A percentile compares a stretch with the other conserved stretches of the same genome.
These are phyloP conservation scores for Daubentonia madagascariensis DNA, from an alignment of 2,113 vertebrate genomes.

Conservation along the genomic window DNA sequence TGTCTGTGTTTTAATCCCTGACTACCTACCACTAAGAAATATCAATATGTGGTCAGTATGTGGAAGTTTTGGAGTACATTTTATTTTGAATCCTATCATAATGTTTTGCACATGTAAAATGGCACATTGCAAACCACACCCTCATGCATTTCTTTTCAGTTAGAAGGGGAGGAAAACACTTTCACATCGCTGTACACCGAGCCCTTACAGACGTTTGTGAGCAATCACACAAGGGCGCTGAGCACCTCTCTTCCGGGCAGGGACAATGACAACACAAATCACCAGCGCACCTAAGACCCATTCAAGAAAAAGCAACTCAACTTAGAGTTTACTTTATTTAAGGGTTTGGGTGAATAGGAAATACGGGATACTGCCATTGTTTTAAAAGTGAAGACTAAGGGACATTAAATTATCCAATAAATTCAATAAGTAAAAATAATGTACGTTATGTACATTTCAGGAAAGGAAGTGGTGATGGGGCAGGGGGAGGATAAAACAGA, in stretches of 20 bases:
- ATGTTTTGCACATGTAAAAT: background rate
- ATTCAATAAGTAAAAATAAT: background rate
- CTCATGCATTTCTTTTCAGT: background rate
- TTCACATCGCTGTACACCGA: fast-evolving
- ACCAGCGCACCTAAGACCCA: fast-evolving
- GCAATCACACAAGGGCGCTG: fast-evolving
- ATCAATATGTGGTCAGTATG: background rate
- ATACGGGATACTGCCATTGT: background rate
- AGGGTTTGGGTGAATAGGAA: background rate
- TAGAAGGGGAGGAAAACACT: background rate
- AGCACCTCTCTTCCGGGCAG: background rate
- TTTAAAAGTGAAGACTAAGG: background rate
- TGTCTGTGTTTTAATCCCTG: background rate
- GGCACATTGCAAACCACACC: background rate
- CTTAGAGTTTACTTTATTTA: background rate
- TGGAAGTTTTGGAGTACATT: background rate
- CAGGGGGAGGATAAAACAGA: background rate
- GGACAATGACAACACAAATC: background rate
- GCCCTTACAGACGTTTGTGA: background rate
- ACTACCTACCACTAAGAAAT: background rate
- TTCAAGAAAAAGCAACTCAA: background rate
- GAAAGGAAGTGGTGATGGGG: background rate
- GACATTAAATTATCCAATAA: background rate
- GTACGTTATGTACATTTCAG: background rate
- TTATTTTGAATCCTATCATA: background rate